Conservation (phyloP, 2,888 invertebrate species). For the Eutolmus rufibarbis region DNA sequence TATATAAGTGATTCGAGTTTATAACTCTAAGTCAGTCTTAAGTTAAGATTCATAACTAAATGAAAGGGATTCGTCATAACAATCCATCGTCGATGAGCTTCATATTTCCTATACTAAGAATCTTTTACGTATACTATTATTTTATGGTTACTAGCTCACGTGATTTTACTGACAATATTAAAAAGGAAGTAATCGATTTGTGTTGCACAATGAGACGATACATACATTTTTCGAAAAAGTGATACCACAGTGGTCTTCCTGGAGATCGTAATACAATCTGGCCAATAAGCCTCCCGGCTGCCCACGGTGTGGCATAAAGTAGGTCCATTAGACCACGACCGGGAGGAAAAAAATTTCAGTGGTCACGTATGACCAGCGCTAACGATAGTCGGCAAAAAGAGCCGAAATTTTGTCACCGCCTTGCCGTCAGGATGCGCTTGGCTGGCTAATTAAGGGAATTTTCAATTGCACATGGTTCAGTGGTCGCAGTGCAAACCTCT, state of each 20-base stretch:
- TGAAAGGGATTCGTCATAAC: no score
- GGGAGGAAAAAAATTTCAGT: neutral
- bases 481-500: neutral
- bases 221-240: neutral
- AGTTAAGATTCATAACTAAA: no score
- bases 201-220: neutral
- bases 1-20: no score
- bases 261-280: neutral
- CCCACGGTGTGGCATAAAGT: neutral
- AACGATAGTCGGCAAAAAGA: neutral
- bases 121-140: no score
- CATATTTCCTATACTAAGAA: no score
- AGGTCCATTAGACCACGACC: neutral
- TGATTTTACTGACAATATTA: neutral
- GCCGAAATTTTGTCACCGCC: conserved; percentile 19
- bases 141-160: no score
- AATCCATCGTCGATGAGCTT: no score
- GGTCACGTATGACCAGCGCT: conserved; percentile 5
- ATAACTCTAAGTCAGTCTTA: no score
- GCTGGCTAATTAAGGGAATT: conserved; percentile 16
- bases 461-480: conserved; percentile 28
- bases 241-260: neutral
- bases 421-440: neutral
- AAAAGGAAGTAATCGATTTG: neutral
- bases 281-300: neutral